Base-by-base conservation (phyloP, 2,797 vertebrate species). In the Helarctos malayanus region DNA sequence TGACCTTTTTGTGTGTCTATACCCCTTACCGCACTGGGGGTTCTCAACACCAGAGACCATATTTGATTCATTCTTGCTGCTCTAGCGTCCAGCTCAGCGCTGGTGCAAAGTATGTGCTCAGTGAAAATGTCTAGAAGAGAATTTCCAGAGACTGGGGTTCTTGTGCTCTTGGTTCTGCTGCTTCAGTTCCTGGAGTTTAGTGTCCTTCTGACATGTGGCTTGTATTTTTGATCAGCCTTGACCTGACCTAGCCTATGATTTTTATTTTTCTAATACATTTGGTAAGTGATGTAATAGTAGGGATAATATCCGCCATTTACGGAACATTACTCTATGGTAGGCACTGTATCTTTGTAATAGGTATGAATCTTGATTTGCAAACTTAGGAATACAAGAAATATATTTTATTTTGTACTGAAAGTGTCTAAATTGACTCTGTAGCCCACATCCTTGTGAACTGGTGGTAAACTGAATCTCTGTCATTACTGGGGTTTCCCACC, bases 371-470 rank as follows among this genome's bases (percentile, higher is more conserved):
- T 95, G 25, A 56, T 84, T 41, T 95, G n/a, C 15, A 93, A 93
- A 38, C n/a, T 21, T 57, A 38, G 23, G 47, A 57, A 3, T 79
- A 3, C 15, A 57, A 63, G 49, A 88, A 81, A 56, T 81, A 2
- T 18, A 69, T 73, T 80, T 93, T 16, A 29, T 76, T 90, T 95
- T 56, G 19, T 68, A n/a, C 4, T 84, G 52, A 91, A 96, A 85
- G 13, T 13, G 82, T 61, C 91, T 63, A 78, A 83, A 87, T 47
- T 89, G n/a, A 76, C 49, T 21, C 45, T 61, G 45, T 68, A 85
- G 11, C 7, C 76, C 7, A 25, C 52, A 71, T 29, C 21, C 73
- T 78, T 49, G 27, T 91, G 38, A 57, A 89, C 59, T 25, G 25
- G 9, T 69, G 92, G 15, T 79, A 91, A 93, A 78, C 27, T 73